Conservation (phyloP, 1,140 invertebrate species). For the Agraylea sexmaculata region DNA sequence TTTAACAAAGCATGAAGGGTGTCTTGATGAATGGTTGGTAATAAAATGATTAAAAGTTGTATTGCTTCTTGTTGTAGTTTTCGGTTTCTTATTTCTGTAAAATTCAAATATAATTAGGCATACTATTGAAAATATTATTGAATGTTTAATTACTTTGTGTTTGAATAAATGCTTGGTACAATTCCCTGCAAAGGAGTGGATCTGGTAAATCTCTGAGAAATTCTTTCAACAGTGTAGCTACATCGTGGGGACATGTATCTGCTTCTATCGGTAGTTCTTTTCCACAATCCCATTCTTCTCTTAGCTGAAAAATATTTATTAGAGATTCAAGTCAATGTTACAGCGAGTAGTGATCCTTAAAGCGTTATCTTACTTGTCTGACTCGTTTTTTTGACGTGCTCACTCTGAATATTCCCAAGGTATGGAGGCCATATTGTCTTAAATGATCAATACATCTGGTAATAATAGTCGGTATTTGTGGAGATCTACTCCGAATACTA, state of each 20-base stretch:
- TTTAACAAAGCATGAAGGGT: slow-evolving; percentile 70
- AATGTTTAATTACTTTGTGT: slow-evolving; percentile 66
- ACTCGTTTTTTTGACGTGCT: slow-evolving; percentile 83
- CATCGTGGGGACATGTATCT: slow-evolving; percentile 82
- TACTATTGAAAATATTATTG: background rate
- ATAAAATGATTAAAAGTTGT: slow-evolving; percentile 69
- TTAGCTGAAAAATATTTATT: slow-evolving; percentile 47
- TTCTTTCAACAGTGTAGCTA: slow-evolving; percentile 86
- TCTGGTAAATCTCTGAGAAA: slow-evolving; percentile 88
- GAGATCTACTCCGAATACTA: slow-evolving; percentile 8
- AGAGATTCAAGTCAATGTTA: background rate
- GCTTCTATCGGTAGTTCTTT: slow-evolving; percentile 62
- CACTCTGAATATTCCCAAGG: slow-evolving; percentile 80
- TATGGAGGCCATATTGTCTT: slow-evolving; percentile 64
- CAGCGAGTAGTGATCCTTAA: too few species aligned
- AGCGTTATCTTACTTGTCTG: slow-evolving; percentile 63
- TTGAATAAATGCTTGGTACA: slow-evolving; percentile 80
- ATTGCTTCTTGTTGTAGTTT: slow-evolving; percentile 70
- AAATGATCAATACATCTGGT: slow-evolving; percentile 69
- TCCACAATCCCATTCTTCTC: slow-evolving; percentile 82
- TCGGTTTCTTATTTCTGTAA: slow-evolving; percentile 65
- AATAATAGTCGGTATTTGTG: slow-evolving; percentile 61
- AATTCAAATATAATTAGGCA: slow-evolving; percentile 7
- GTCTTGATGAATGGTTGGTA: slow-evolving; percentile 78
- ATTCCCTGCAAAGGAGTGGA: slow-evolving; percentile 75